These are phyloP conservation scores for Formicarius rufipectus DNA, from an alignment of 2,113 vertebrate genomes.

Conservation along the genomic window DNA sequence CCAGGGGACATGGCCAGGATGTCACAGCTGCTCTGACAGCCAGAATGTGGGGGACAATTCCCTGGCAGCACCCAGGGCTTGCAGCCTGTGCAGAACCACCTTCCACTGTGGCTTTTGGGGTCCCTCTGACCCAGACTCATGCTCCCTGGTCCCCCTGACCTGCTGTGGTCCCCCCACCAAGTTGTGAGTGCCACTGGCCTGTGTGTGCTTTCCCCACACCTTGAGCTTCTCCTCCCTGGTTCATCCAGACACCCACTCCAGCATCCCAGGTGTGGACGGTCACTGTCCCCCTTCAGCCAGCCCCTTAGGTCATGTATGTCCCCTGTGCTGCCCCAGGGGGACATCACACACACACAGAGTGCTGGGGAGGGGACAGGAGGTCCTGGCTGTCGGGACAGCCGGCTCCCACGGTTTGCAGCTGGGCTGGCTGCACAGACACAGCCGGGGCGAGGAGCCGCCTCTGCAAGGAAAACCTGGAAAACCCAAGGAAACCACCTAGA, in stretches of 20 bases:
- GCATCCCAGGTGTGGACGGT: rapidly evolving
- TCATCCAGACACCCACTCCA: rapidly evolving
- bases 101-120: neutral
- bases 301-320: rapidly evolving
- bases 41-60: neutral
- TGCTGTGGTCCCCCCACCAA: rapidly evolving
- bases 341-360: rapidly evolving
- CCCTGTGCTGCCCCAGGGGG: neutral
- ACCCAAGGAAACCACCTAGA: too few species aligned
- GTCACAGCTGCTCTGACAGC: neutral
- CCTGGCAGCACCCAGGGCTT: neutral
- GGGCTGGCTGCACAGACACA: neutral
- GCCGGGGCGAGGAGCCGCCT: rapidly evolving
- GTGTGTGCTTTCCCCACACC: too few species aligned
- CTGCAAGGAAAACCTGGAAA: neutral
- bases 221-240: neutral
- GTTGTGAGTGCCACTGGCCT: neutral
- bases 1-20: rapidly evolving
- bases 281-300: neutral
- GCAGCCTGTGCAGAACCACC: neutral
- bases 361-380: neutral
- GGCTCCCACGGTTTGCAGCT: neutral
- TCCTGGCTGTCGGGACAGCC: rapidly evolving
- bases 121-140: neutral
- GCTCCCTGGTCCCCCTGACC: neutral